These are phyloP conservation scores for Pteria penguin DNA, from an alignment of 2,888 invertebrate genomes.

Conservation along the genomic window DNA sequence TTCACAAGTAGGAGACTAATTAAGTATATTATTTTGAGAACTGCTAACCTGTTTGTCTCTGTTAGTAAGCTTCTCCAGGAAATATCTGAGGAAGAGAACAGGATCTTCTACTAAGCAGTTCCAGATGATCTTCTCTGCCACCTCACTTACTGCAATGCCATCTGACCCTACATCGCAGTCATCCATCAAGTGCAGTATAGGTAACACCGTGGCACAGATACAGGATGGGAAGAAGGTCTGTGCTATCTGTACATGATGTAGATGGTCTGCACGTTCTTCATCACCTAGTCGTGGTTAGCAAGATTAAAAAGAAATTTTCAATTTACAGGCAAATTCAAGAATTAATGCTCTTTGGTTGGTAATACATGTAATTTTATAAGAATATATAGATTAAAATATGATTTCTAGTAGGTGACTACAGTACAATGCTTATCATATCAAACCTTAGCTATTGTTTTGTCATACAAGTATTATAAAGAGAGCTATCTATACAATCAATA, in stretches of 20 bases:
- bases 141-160: slow-evolving; percentile 95
- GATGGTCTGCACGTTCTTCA: slow-evolving; percentile 76
- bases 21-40: neutral
- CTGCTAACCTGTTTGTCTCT: slow-evolving; percentile 78
- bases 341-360: too few species aligned
- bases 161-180: slow-evolving; percentile 97
- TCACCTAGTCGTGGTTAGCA: too few species aligned
- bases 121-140: slow-evolving; percentile 98
- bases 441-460: too few species aligned
- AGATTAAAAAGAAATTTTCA: too few species aligned
- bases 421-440: too few species aligned
- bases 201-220: slow-evolving; percentile 96
- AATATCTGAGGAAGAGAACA: slow-evolving; percentile 95
- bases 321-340: too few species aligned
- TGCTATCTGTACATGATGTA: slow-evolving; percentile 86
- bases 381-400: too few species aligned
- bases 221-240: slow-evolving; percentile 98
- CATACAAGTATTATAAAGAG: too few species aligned
- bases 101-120: slow-evolving; percentile 98
- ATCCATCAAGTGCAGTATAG: slow-evolving; percentile 95
- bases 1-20: neutral
- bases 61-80: slow-evolving; percentile 93
- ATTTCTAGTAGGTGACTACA: too few species aligned
- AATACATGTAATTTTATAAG: too few species aligned
- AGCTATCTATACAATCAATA: too few species aligned